Percentiles rank a stretch among this genome's conserved stretches.
These are phyloP conservation scores for Lichenostomus cassidix DNA, from an alignment of 2,113 vertebrate species.

Conservation along the genomic window DNA sequence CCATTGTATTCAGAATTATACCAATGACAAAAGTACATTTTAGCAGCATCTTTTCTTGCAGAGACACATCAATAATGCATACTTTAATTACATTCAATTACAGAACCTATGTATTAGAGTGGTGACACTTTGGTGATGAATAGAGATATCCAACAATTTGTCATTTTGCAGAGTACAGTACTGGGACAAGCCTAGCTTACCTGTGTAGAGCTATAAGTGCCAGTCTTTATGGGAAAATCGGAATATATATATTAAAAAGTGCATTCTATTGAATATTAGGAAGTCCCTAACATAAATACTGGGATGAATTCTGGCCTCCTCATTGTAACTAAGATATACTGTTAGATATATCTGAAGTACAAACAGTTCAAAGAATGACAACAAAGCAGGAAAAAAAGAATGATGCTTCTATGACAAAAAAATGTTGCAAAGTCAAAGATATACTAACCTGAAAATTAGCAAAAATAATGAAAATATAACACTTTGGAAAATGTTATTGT, in stretches of 20 bases:
- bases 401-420: not conserved
- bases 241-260: not conserved
- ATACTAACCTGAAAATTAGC: not conserved
- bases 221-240: not conserved
- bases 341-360: not conserved
- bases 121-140: not conserved
- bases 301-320: not conserved
- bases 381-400: not conserved
- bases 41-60: slow-evolving; percentile 8
- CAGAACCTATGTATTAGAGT: not conserved
- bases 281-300: not conserved
- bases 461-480: not conserved
- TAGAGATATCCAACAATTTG: not conserved
- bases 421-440: not conserved
- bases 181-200: not conserved
- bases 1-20: not conserved
- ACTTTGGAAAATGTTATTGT: not conserved
- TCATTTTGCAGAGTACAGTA: not conserved
- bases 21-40: not conserved
- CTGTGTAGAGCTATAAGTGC: not conserved
- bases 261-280: not conserved
- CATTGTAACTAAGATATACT: not conserved
- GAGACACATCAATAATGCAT: slow-evolving; percentile 31
- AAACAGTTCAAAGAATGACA: not conserved
- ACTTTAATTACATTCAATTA: slow-evolving; percentile 33